Percentiles rank a stretch among this genome's conserved stretches.
Conservation (phyloP, 2,888 invertebrate genomes). For the Amiota mariae region DNA sequence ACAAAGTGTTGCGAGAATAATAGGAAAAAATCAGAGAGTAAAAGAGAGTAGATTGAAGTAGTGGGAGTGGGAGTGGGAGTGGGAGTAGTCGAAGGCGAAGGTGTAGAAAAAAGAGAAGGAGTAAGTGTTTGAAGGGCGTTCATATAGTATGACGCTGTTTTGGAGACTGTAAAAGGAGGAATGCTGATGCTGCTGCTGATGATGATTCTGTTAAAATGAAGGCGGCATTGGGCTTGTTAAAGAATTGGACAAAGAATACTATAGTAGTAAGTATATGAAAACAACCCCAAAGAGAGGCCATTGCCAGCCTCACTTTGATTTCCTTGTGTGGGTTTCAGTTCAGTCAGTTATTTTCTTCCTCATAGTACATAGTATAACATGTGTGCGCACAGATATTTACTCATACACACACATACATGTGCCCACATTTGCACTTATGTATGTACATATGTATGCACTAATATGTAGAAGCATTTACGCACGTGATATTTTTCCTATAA, state of each 20-base stretch:
- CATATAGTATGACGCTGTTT: neutral
- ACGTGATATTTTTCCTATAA: neutral
- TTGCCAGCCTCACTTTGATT: conserved; percentile 70
- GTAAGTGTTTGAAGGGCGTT: neutral
- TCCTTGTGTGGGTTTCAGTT: conserved; percentile 24
- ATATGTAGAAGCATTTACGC: neutral
- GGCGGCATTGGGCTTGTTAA: conserved; percentile 43
- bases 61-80: neutral
- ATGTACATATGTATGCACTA: no score
- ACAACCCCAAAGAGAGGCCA: conserved; percentile 65
- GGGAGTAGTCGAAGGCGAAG: neutral
- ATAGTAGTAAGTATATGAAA: conserved; percentile 20
- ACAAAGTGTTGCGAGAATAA: no score
- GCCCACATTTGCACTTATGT: no score
- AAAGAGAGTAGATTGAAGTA: conserved; percentile 11
- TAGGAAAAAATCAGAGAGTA: conserved; percentile 9
- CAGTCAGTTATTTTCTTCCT: conserved; percentile 38
- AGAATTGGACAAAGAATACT: conserved; percentile 12
- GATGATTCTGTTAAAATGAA: conserved; percentile 39
- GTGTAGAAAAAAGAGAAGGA: neutral
- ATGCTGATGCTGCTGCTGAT: conserved; percentile 33
- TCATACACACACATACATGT: neutral
- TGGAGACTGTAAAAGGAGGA: neutral
- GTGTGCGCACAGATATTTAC: neutral
- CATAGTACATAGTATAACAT: neutral